phyloP scores from a whole-genome alignment of 1,140 invertebrate species.

The Procambarus clarkii region DNA sequence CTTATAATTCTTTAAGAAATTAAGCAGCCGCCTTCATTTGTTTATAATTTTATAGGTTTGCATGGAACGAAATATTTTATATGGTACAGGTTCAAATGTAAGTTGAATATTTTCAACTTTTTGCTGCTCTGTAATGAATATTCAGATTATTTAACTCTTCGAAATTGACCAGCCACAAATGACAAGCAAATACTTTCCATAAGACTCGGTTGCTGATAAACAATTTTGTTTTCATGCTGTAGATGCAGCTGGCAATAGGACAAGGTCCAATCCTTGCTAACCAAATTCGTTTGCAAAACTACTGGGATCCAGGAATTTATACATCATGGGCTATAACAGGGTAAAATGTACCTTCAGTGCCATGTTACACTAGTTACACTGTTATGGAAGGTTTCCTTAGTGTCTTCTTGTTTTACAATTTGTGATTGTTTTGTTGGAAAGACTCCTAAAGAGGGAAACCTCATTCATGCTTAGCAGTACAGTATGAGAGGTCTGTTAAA shows the following conservation, averaged over 20 bases:
- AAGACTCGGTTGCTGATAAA: background rate
- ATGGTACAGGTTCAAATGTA: too few species aligned
- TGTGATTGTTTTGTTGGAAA: background rate
- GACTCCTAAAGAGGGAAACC: slow-evolving; percentile 1
- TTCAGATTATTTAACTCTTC: background rate
- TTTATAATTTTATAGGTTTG: too few species aligned
- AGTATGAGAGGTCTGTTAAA: slow-evolving; percentile 38
- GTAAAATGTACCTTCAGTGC: background rate
- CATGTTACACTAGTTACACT: background rate
- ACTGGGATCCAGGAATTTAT: background rate
- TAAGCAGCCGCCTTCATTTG: background rate
- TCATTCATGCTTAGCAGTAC: background rate
- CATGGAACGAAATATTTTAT: too few species aligned
- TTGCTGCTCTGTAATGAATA: background rate
- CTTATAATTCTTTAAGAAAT: slow-evolving; percentile 5
- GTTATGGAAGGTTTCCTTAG: background rate
- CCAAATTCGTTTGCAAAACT: background rate
- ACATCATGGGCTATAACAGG: background rate
- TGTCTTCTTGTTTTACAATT: slow-evolving; percentile 4
- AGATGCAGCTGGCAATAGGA: background rate
- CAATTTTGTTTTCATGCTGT: background rate
- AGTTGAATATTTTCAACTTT: background rate
- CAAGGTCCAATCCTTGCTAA: background rate
- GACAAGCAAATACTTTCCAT: background rate
- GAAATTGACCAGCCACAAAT: background rate